These are phyloP conservation scores for Platanista minor DNA, from an alignment of 2,113 vertebrate species.

Conservation along the genomic window DNA sequence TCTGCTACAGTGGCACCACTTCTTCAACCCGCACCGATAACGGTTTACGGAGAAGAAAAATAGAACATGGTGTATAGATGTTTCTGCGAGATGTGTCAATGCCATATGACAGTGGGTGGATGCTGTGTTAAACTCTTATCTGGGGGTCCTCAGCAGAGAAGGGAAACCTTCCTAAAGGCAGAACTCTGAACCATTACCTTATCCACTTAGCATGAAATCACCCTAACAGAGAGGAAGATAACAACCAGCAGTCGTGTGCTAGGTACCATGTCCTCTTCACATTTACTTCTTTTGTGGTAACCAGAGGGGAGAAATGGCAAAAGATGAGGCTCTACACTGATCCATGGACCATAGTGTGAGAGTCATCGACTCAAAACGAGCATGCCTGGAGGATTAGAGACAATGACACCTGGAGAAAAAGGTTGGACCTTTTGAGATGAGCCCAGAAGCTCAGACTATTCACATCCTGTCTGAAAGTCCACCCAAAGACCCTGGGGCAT, in stretches of 20 bases:
- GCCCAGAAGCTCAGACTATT: background rate
- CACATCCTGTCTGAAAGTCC: background rate
- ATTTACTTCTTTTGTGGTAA: too few relatives aligned
- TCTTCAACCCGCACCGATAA: fast-evolving
- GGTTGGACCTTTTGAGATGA: background rate
- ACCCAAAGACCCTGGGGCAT: too few relatives aligned
- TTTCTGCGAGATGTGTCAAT: too few relatives aligned
- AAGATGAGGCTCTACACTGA: background rate
- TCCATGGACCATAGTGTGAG: fast-evolving
- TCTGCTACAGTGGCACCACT: too few relatives aligned
- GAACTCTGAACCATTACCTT: background rate
- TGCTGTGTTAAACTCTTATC: too few relatives aligned
- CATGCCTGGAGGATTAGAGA: background rate
- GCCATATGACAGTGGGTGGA: fast-evolving
- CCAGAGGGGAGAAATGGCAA: background rate
- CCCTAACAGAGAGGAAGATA: background rate
- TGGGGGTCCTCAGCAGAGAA: background rate
- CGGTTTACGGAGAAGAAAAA: background rate
- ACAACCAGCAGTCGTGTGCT: fast-evolving
- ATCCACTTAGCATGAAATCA: background rate
- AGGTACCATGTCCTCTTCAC: background rate
- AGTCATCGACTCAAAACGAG: background rate
- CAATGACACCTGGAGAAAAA: too few relatives aligned
- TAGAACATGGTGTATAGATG: background rate
- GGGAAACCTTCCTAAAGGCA: background rate